Conservation (phyloP, 2,888 invertebrate genomes). For the Hipparchia sbordonii region DNA sequence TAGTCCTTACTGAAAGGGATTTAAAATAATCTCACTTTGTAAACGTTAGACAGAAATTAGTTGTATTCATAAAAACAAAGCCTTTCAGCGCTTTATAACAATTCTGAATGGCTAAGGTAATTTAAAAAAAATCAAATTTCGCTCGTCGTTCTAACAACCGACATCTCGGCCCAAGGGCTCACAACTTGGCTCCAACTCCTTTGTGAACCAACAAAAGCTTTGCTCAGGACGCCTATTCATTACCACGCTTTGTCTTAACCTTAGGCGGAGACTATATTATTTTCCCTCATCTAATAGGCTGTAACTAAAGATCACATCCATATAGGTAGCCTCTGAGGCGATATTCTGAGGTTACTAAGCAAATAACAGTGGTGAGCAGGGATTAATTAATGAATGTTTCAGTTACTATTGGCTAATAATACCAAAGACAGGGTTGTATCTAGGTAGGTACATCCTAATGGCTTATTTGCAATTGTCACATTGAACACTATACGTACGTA, state of each 20-base stretch:
- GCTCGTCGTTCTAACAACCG: not conserved
- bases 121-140: not conserved
- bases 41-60: not conserved
- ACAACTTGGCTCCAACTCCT: slow-evolving; percentile 41
- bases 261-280: slow-evolving; percentile 5
- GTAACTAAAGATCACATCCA: slow-evolving; percentile 4
- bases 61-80: not conserved
- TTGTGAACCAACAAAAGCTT: slow-evolving; percentile 63
- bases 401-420: too few species aligned
- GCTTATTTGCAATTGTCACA: too few species aligned
- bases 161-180: slow-evolving; percentile 14
- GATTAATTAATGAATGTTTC: too few species aligned
- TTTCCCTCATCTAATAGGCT: not conserved
- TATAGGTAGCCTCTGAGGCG: not conserved
- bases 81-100: not conserved
- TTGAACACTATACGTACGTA: too few species aligned
- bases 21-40: not conserved
- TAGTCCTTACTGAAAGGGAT: too few species aligned
- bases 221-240: slow-evolving; percentile 76
- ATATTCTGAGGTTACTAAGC: not conserved
- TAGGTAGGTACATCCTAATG: too few species aligned
- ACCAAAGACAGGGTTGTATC: too few species aligned
- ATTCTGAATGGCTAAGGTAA: not conserved
- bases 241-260: slow-evolving; percentile 45
- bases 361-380: not conserved